phyloP scores from a whole-genome alignment of 2,113 vertebrate species.

The Mustela lutreola region DNA sequence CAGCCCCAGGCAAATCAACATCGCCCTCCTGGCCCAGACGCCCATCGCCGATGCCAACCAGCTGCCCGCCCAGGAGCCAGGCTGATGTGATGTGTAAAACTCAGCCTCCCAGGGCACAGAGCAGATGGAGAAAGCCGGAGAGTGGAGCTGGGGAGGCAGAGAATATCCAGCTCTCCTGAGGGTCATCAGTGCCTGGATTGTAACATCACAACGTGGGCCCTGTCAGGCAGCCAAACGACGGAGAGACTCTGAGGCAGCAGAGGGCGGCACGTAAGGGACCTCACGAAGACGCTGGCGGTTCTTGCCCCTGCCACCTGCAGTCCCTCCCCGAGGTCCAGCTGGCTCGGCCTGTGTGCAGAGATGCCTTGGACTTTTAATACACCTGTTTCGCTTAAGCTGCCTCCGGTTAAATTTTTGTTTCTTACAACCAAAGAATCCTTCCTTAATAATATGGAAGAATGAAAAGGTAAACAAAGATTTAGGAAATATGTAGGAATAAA shows the following conservation, averaged over 20 bases:
- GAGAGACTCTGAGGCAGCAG: neutral
- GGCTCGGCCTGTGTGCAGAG: neutral
- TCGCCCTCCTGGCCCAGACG: neutral
- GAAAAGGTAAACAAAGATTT: neutral
- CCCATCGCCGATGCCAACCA: neutral
- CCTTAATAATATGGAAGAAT: neutral
- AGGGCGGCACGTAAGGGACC: neutral
- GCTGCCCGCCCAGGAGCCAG: neutral
- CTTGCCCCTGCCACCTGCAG: too few relatives aligned
- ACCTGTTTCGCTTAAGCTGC: neutral
- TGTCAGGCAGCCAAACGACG: neutral
- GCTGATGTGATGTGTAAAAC: neutral
- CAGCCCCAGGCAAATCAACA: neutral
- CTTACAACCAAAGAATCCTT: neutral
- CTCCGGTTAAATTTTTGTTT: neutral
- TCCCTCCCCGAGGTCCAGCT: neutral
- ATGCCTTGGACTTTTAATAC: neutral
- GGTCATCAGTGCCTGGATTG: neutral
- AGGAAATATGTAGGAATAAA: neutral
- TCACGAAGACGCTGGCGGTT: accelerated
- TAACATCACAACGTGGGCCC: neutral
- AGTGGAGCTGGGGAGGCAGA: neutral
- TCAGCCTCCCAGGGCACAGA: neutral
- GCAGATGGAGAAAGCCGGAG: neutral
- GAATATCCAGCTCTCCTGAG: neutral